phyloP scores from a whole-genome alignment of 2,888 invertebrate genomes.

The Orthosia incerta region DNA sequence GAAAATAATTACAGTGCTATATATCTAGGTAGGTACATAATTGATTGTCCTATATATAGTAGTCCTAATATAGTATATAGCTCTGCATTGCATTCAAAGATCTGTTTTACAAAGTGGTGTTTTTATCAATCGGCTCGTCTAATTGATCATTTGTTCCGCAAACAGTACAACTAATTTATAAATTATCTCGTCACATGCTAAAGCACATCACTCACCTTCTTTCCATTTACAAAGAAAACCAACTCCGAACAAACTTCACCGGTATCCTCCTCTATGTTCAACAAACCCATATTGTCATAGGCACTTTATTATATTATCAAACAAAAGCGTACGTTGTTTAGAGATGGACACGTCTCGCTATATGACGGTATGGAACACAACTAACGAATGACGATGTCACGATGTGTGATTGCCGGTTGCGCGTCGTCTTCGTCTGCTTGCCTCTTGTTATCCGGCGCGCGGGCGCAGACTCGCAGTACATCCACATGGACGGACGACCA shows the following conservation, averaged over 20 bases:
- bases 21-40: neutral
- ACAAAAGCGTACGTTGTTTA: conserved; percentile 23
- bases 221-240: conserved; percentile 89
- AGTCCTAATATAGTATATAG: too few species aligned
- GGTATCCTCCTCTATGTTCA: conserved; percentile 81
- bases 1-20: conserved; percentile 5
- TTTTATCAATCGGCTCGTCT: conserved; percentile 8
- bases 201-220: conserved; percentile 79
- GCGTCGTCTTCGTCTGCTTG: conserved; percentile 30
- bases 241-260: conserved; percentile 78
- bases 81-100: neutral
- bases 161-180: conserved; percentile 26
- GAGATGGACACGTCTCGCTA: conserved; percentile 66
- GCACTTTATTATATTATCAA: conserved; percentile 27
- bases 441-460: conserved; percentile 46
- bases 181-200: conserved; percentile 15
- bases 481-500: conserved; percentile 49
- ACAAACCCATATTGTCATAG: conserved; percentile 77
- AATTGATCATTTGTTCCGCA: conserved; percentile 29
- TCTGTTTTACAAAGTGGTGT: conserved; percentile 6
- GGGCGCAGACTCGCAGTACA: conserved; percentile 30
- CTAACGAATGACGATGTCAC: conserved; percentile 55
- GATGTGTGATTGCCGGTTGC: conserved; percentile 34
- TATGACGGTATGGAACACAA: conserved; percentile 55
- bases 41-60: neutral